Evolutionary conservation across 2,888 invertebrate genomes (phyloP), one percentile per base, ranked within the genome.

Genomic region (Ceraclea dissimilis): DNA sequence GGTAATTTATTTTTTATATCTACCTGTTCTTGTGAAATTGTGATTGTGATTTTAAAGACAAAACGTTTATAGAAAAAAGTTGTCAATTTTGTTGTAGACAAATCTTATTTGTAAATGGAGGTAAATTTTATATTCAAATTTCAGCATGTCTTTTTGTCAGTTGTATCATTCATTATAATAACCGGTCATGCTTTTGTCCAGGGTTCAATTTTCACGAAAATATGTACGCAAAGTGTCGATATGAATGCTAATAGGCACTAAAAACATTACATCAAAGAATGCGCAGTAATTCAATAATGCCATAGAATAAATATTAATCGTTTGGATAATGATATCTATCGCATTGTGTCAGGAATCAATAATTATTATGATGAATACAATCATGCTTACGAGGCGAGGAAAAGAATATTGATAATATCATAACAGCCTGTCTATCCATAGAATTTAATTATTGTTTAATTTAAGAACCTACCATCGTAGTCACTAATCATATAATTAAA

Each of bases 191-290:
- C 49, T 2, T 49, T 47, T 21, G 16, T 34, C n/a, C 33, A 16
- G 31, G n/a, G 49, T 54, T 49, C n/a, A 44, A 54, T 54, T 54
- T 54, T 54, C 53, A 54, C 53, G 53, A 54, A 22, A 54, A 49
- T 49, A 22, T 54, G 53, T 54, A 48, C 53, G 34, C 33, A n/a
- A 17, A 4, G 17, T n/a, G 11, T 16, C 21, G 53, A 5, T 39
- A 19, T 49, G 53, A 34, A 48, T 54, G 19, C 17, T 26, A 8
- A 49, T n/a, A 49, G 16, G 2, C 4, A 8, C 47, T n/a, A 49
- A n/a, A 20, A 17, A 5, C 49, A 18, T 17, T 20, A 49, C 22
- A 22, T 49, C 49, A 49, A 49, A 49, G 49, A 13, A 26, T 22
- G 49, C 49, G 49, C 51, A 8, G 19, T 18, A 39, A 20, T 31